Evolutionary conservation across 2,797 vertebrate species (phyloP), one percentile per base, ranked within the genome.

Genomic region (Monodelphis domestica): DNA sequence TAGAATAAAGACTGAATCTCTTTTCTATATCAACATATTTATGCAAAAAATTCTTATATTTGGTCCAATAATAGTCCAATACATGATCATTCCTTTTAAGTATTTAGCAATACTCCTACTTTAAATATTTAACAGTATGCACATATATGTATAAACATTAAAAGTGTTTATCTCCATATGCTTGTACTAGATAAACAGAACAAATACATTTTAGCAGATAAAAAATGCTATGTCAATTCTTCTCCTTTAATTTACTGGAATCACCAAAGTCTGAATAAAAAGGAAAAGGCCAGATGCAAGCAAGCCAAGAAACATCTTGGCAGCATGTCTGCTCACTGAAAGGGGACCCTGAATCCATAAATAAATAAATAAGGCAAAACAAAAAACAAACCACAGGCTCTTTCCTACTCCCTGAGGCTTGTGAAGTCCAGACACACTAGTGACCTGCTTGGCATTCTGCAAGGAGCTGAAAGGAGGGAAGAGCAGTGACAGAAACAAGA

Each of bases 201-300:
- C 52, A 52, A 57, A 91, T 88, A 94, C 90, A 93, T 89, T 93
- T 92, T 59, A 92, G 78, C n/a, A 54, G 24, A 94, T 45, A 54
- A 84, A 93, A 92, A n/a, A 54, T 89, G 57, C 57, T 91, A 53
- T 33, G 38, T 91, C 88, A 38, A 38, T 54, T 95, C 95, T 96
- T 96, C 78, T 91, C 89, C 96, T 96, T 97, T 96, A 97, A 96
- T 96, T 95, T 96, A 94, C 95, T 97, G 92, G 94, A 97, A 96
- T 89, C 93, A 78, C 51, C 94, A 92, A 54, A 94, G 24, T 90
- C 91, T 94, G 87, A 90, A 94, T 33, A 94, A 57, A 90, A 70
- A 94, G 87, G 92, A 94, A 93, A 95, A 94, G 87, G 96, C 24
- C 88, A 90, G 89, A 5, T 11, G 10, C 1, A 50, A 45, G 53